Evolutionary conservation across 1,140 invertebrate species (phyloP), one percentile per base, ranked within the genome.

Genomic region (Heliconius himera): DNA sequence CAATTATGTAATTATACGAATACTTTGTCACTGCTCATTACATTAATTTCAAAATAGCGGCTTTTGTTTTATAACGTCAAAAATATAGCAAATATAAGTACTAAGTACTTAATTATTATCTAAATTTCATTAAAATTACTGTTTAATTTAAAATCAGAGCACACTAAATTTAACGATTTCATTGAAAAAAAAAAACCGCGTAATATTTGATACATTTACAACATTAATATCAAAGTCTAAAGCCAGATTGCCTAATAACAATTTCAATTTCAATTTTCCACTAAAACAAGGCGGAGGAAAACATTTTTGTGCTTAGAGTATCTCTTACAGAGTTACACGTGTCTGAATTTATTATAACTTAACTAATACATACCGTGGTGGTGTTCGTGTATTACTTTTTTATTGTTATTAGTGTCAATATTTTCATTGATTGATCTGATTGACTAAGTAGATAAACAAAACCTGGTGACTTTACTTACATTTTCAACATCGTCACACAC

Each of bases 211-310:
- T 56, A 49, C 56, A 74, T 79, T 76, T 76, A 66, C 36, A 80
- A 73, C 66, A 75, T 46, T 41, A 46, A 77, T 81, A 81, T 77
- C 29, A 77, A 77, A 81, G 38, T 74, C 71, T 70, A 66, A 76
- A 70, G 72, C 54, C 78, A 60, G 54, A 74, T 74, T 77, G 60
- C 72, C 56, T 79, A 79, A 79, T 74, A 79, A 74, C 78, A 74
- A 74, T 79, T 79, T 79, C 79, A 80, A 76, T 80, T 80, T 80
- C 79, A 80, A 80, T 80, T 80, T 80, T 80, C 79, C 51, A 80
- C 79, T 80, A 80, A 80, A 80, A 76, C 76, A 80, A 80, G 70
- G 73, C 73, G 56, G 73, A 80, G 73, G 70, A 80, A 80, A 76
- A 76, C 74, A 80, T 80, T 80, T 80, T 80, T 80, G 70, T 80